phyloP scores from a whole-genome alignment of 2,888 invertebrate genomes.

The Leptopilina syphax region DNA sequence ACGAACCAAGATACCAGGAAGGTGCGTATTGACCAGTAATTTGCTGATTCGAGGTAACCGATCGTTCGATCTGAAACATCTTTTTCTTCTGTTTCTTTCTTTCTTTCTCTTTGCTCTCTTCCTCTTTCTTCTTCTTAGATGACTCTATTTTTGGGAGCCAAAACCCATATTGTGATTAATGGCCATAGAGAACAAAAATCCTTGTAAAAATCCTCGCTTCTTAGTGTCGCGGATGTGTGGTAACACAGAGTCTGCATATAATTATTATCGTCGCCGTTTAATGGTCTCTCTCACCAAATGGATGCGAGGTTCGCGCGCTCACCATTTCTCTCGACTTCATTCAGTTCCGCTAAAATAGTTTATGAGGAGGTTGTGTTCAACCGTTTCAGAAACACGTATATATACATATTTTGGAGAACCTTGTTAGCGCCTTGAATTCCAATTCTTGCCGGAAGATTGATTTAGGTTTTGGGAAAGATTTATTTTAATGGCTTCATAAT shows the following conservation, averaged over 20 bases:
- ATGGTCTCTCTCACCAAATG: constrained; percentile 21
- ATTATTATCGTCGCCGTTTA: constrained; percentile 27
- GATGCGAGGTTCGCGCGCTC: constrained; percentile 25
- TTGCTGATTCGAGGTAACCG: constrained; percentile 62
- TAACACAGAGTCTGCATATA: constrained; percentile 26
- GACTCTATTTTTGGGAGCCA: constrained; percentile 46
- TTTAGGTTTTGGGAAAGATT: constrained; percentile 9
- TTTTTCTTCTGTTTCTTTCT: constrained; percentile 35
- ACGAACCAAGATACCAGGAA: constrained; percentile 55
- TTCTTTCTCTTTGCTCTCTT: constrained; percentile 30
- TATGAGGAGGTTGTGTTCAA: not conserved
- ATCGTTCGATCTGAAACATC: constrained; percentile 40
- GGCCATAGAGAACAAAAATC: constrained; percentile 48
- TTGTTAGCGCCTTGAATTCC: constrained; percentile 37
- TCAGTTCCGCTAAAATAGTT: constrained; percentile 33
- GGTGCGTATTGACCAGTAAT: constrained; percentile 59
- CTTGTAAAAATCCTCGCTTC: constrained; percentile 46
- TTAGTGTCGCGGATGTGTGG: constrained; percentile 50
- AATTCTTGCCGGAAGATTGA: constrained; percentile 19
- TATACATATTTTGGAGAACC: not conserved
- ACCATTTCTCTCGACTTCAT: constrained; percentile 1
- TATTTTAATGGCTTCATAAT: constrained; percentile 36
- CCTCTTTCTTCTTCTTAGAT: not conserved
- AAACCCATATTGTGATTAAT: constrained; percentile 51
- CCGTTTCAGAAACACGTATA: constrained; percentile 6